Evolutionary conservation across 2,888 invertebrate species (phyloP).

Genomic region (Mesoligia furuncula): DNA sequence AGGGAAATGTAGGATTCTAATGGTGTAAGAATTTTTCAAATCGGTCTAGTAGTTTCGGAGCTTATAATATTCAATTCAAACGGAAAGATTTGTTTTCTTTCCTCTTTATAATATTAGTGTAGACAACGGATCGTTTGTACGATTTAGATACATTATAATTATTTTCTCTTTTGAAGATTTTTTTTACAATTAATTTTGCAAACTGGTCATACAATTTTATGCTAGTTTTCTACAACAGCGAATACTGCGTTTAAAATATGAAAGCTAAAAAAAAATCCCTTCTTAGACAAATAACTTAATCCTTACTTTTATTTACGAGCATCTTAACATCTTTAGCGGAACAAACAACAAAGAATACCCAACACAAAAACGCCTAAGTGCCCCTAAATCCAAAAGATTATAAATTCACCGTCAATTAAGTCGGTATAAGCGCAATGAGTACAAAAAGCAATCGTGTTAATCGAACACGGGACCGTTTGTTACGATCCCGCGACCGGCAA

Average conservation of each 20-base stretch:
- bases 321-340: not conserved
- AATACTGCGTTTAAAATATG: not conserved
- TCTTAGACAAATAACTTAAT: not conserved
- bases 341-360: conserved; percentile 27
- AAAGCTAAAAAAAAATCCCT: not conserved
- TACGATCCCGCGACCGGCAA: conserved; percentile 84
- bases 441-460: conserved; percentile 89
- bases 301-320: conserved; percentile 16
- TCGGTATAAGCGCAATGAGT: conserved; percentile 76
- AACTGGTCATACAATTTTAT: not conserved
- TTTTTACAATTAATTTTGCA: not conserved
- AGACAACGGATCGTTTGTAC: not conserved
- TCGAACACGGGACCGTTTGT: conserved; percentile 85
- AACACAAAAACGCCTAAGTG: conserved; percentile 37
- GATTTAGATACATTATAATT: not conserved
- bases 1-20: too few relatives aligned
- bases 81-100: too few relatives aligned
- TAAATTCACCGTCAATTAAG: conserved; percentile 71
- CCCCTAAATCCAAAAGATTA: conserved; percentile 59
- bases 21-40: too few relatives aligned
- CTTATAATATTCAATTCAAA: too few relatives aligned
- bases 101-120: too few relatives aligned
- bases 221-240: not conserved
- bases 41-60: too few relatives aligned
- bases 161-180: not conserved